These are phyloP conservation scores for Sphaerophoria taeniata DNA, from an alignment of 2,888 invertebrate genomes.

Conservation along the genomic window DNA sequence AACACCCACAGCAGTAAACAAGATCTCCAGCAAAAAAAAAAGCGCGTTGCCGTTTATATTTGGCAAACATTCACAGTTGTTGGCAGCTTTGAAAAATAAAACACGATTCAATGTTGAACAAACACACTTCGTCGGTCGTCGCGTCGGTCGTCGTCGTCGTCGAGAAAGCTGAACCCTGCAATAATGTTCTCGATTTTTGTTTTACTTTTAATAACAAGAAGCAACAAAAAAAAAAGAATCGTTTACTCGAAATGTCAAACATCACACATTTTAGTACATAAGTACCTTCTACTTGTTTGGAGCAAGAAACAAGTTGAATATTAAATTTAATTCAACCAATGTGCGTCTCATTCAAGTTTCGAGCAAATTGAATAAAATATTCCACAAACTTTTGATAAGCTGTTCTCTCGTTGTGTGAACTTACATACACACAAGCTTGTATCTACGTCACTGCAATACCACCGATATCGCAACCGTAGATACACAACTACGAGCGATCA, in stretches of 20 bases:
- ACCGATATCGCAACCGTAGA: not conserved
- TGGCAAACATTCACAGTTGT: slow-evolving; percentile 41
- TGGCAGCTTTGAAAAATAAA: slow-evolving; percentile 14
- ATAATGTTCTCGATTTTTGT: not conserved
- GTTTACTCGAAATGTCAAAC: slow-evolving; percentile 17
- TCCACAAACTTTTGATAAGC: slow-evolving; percentile 49
- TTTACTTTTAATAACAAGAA: not conserved
- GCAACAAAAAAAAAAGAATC: not conserved
- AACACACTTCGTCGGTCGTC: not conserved
- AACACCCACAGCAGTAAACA: slow-evolving; percentile 29
- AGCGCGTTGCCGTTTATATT: slow-evolving; percentile 38
- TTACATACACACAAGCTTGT: not conserved
- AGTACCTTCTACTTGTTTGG: not conserved
- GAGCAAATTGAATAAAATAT: slow-evolving; percentile 8
- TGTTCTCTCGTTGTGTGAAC: not conserved
- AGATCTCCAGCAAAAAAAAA: slow-evolving; percentile 4
- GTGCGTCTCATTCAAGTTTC: slow-evolving; percentile 33
- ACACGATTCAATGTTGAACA: slow-evolving; percentile 31
- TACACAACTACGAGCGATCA: not conserved
- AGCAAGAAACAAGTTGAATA: slow-evolving; percentile 3
- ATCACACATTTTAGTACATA: slow-evolving; percentile 2
- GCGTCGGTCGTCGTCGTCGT: too few species aligned
- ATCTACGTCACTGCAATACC: slow-evolving; percentile 10
- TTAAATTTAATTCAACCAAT: slow-evolving; percentile 25
- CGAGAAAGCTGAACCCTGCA: slow-evolving; percentile 17